Evolutionary conservation across 2,113 vertebrate genomes (phyloP), one percentile per base, ranked within the genome.

Genomic region (Mormyrus iriodes): DNA sequence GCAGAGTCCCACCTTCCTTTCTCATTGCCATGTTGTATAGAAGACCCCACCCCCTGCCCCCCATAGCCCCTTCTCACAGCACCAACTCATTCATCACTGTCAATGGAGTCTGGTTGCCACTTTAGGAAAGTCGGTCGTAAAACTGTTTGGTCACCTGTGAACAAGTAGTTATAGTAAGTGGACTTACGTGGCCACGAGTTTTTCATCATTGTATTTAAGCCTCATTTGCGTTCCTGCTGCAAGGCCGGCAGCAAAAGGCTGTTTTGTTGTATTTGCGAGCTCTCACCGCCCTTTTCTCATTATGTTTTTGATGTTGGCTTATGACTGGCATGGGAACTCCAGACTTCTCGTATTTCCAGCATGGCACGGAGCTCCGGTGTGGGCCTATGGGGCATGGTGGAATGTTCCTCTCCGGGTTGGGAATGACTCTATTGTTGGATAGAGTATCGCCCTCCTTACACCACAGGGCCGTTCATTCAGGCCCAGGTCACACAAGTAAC

Each of bases 381-480:
- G 85, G 55, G 19, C 13, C 51, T 87, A 55, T 1, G 51, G 84
- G 27, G 61, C 21, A 69, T 65, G 52, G 44, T 83, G 90, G 84
- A 91, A 88, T 61, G 44, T 35, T 12, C 21, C 58, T 39, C 73
- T 87, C 89, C 15, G 39, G 6, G 39, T 86, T 85, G 85, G 55
- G 83, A 83, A 88, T 69, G 46, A 35, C 10, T 69, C 87, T 76
- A 65, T 88, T 91, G 89, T 73, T 46, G 89, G 49, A 85, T 88
- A 79, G 89, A n/a, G 88, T 88, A 52, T 91, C 86, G 88, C 83
- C 13, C 76, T 52, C 86, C 89, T 6, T 85, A 92, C 89, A 82
- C 89, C 52, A 91, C 85, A 86, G 88, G 90, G 89, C 90, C 88
- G 91, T 88, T 55, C 88, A 92, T 92, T 91, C 89, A 88, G 79